phyloP scores from a whole-genome alignment of 2,113 vertebrate species.

The Bolborhynchus lineola region DNA sequence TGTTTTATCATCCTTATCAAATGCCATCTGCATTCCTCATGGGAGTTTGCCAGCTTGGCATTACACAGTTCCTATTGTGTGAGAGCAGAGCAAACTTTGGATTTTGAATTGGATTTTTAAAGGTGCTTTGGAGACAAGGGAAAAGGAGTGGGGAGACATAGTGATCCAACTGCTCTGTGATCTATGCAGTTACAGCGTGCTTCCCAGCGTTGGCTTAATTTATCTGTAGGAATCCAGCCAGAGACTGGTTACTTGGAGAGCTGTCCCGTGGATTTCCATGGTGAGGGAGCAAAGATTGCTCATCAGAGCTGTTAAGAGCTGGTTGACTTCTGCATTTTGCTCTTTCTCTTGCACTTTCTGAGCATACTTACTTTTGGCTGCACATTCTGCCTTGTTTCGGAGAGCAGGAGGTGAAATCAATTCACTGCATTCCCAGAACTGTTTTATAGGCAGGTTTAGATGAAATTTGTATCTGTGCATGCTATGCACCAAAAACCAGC shows the following conservation, averaged over 20 bases:
- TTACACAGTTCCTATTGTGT: background rate
- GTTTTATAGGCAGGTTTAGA: background rate
- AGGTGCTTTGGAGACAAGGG: background rate
- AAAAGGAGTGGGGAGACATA: background rate
- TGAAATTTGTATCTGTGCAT: background rate
- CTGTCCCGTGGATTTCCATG: background rate
- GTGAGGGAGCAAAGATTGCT: background rate
- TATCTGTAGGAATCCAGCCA: background rate
- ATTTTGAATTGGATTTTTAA: background rate
- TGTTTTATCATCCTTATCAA: background rate
- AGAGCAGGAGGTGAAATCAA: background rate
- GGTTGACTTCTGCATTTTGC: background rate
- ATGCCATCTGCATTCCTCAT: accelerated
- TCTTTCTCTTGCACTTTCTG: background rate
- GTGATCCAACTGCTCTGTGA: background rate
- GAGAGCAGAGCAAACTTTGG: background rate
- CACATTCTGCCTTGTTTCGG: background rate
- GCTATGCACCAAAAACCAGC: background rate
- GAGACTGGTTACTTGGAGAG: background rate
- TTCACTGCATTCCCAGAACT: background rate
- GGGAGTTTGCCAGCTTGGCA: background rate
- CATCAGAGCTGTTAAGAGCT: background rate
- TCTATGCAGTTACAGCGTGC: background rate
- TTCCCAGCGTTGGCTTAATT: background rate
- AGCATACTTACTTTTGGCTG: background rate